Evolutionary conservation across 2,797 vertebrate genomes (phyloP).

Genomic region (Lates japonicus): DNA sequence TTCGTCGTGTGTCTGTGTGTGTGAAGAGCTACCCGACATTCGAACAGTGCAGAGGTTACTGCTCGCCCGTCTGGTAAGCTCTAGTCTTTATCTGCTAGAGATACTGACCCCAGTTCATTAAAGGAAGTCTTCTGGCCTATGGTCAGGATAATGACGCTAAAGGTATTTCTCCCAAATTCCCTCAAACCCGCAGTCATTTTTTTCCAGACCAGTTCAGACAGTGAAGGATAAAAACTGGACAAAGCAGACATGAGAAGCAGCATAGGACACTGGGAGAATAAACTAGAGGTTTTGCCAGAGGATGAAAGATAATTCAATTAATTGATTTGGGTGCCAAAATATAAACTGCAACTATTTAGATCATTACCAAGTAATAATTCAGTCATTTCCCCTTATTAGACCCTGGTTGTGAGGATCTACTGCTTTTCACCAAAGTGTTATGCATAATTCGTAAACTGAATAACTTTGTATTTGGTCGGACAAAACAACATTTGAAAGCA

Average conservation of each 20-base stretch:
- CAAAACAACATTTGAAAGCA: neutral
- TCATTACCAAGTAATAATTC: neutral
- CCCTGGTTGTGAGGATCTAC: neutral
- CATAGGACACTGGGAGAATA: neutral
- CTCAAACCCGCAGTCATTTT: slow-evolving; percentile 49
- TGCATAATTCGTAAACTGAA: neutral
- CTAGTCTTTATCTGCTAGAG: slow-evolving; percentile 74
- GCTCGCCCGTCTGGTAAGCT: slow-evolving; percentile 56
- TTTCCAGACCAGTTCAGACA: slow-evolving; percentile 24
- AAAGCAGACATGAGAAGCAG: neutral
- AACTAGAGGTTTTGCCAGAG: neutral
- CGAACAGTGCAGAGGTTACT: slow-evolving; percentile 32
- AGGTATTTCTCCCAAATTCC: slow-evolving; percentile 56
- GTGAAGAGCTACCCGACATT: slow-evolving; percentile 12
- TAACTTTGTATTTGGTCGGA: neutral
- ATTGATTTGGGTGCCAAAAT: neutral
- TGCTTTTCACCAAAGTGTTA: neutral
- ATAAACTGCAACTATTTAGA: neutral
- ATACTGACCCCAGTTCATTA: slow-evolving; percentile 73
- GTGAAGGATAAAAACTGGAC: slow-evolving; percentile 46
- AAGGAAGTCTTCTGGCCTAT: slow-evolving; percentile 63
- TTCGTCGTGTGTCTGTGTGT: slow-evolving; percentile 29
- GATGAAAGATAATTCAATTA: neutral
- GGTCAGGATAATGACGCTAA: slow-evolving; percentile 56
- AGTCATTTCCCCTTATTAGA: neutral